These are phyloP conservation scores for Thomomys bottae DNA, from an alignment of 2,113 vertebrate genomes.

Conservation along the genomic window DNA sequence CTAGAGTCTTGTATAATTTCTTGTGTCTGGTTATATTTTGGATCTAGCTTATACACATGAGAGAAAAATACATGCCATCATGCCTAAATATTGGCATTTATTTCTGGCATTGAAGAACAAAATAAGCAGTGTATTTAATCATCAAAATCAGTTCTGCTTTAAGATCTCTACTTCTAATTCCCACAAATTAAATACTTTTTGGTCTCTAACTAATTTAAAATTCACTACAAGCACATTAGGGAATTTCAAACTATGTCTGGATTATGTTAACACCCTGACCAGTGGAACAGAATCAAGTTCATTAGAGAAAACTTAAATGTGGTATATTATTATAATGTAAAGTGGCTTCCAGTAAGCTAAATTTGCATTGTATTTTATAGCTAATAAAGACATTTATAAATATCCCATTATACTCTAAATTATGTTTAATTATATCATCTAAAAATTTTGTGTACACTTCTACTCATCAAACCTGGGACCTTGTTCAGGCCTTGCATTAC, in stretches of 20 bases:
- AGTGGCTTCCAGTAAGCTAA: background rate
- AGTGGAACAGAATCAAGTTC: background rate
- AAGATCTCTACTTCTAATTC: background rate
- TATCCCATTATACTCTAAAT: background rate
- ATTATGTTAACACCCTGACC: background rate
- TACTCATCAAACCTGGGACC: no score
- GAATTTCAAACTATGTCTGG: background rate
- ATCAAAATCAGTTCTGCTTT: constrained; percentile 24
- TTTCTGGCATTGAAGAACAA: constrained; percentile 4
- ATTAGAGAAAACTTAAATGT: background rate
- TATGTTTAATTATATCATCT: no score
- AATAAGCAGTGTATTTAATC: background rate
- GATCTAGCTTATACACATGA: no score
- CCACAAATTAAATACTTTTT: background rate
- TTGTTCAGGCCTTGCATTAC: no score
- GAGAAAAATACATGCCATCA: background rate
- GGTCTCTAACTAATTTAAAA: background rate
- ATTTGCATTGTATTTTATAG: background rate
- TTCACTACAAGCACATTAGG: background rate
- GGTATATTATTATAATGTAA: background rate
- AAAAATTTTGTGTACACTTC: no score
- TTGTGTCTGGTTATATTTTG: no score
- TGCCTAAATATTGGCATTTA: background rate
- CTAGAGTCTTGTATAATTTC: no score
- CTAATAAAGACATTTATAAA: background rate